Conservation (phyloP, 2,888 invertebrate genomes). For the Notocelia uddmanniana region DNA sequence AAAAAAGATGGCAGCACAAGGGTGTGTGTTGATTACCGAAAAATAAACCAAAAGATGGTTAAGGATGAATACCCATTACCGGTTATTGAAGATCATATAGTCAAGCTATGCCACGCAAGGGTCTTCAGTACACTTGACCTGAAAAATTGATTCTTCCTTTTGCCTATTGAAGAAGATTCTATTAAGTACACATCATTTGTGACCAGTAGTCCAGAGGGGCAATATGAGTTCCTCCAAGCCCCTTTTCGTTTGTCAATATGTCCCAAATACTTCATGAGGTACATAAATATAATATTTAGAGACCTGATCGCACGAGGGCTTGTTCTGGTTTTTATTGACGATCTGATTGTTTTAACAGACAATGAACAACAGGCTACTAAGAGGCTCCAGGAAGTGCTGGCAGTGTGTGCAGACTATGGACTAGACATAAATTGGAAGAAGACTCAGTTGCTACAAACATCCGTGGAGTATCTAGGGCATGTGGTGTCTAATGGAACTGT, state of each 20-base stretch:
- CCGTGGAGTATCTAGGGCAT: background rate
- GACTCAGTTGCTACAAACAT: background rate
- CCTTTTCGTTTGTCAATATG: conserved; percentile 1
- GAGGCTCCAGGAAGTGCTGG: background rate
- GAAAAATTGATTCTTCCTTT: conserved; percentile 11
- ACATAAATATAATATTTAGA: conserved; percentile 9
- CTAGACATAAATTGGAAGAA: conserved; percentile 5
- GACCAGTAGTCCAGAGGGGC: conserved; percentile 30
- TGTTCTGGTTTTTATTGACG: conserved; percentile 11
- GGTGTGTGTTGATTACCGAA: conserved; percentile 16
- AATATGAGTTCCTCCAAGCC: conserved; percentile 30
- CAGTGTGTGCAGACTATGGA: background rate
- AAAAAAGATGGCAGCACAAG: conserved; percentile 4
- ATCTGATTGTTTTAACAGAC: background rate
- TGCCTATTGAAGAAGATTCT: conserved; percentile 37
- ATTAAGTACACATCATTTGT: conserved; percentile 46
- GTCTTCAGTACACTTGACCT: conserved; percentile 13
- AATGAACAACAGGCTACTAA: background rate
- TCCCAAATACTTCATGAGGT: conserved; percentile 14
- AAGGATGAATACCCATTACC: conserved; percentile 21
- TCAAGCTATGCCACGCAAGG: background rate
- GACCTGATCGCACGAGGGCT: background rate
- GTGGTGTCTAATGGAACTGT: background rate
- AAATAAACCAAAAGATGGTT: conserved; percentile 5
- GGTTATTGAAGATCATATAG: conserved; percentile 14